Evolutionary conservation across 2,797 vertebrate genomes (phyloP).

Genomic region (Champsocephalus esox): DNA sequence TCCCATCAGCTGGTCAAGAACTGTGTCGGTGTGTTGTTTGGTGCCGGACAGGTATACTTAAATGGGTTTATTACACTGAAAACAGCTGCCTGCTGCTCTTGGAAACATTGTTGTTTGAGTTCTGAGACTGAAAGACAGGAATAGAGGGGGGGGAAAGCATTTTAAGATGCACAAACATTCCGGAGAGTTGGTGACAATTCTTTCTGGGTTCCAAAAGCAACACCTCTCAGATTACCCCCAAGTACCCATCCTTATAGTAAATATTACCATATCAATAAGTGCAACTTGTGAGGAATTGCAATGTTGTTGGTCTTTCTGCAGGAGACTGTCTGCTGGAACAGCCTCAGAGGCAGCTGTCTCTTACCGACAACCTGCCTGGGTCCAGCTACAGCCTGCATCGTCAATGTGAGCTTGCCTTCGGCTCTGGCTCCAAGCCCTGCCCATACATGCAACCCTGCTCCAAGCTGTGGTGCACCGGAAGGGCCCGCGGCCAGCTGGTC

Average conservation of each 20-base stretch:
- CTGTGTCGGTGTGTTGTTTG: not conserved
- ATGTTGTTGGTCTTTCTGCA: constrained; percentile 62
- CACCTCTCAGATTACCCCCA: too few species aligned
- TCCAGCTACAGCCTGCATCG: constrained; percentile 91
- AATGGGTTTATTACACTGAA: not conserved
- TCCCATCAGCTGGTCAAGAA: too few species aligned
- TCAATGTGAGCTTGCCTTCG: constrained; percentile 96
- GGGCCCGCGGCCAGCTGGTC: constrained; percentile 92
- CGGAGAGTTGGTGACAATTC: not conserved
- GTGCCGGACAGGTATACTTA: not conserved
- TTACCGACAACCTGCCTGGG: constrained; percentile 92
- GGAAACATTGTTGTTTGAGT: not conserved
- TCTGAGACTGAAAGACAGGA: not conserved
- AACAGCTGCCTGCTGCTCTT: not conserved
- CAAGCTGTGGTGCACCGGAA: constrained; percentile 97
- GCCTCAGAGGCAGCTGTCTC: constrained; percentile 89
- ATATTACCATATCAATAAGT: not conserved
- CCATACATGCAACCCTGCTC: constrained; percentile 96
- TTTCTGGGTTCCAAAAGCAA: not conserved
- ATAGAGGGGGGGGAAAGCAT: not conserved
- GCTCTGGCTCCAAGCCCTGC: constrained; percentile 92
- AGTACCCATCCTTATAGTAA: not conserved
- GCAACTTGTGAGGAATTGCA: not conserved
- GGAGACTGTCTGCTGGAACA: constrained; percentile 96
- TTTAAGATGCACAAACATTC: not conserved